phyloP scores from a whole-genome alignment of 2,888 invertebrate species.

The Aporophyla nigra region DNA sequence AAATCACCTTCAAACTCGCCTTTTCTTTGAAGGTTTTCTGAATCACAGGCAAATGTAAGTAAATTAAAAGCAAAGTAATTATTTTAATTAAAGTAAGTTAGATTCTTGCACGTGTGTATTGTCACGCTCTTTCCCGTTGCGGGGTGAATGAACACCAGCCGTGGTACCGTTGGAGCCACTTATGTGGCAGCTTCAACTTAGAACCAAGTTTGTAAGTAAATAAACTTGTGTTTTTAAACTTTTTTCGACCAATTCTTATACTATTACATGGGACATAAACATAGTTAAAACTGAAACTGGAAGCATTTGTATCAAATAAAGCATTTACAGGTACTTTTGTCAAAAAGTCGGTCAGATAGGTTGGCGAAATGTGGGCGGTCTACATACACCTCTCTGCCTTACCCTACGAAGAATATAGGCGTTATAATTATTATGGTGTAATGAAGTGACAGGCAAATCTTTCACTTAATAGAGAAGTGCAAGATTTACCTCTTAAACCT shows the following conservation, averaged over 20 bases:
- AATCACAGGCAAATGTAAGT: neutral
- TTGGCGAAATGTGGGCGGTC: neutral
- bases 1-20: neutral
- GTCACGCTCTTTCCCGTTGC: constrained; percentile 54
- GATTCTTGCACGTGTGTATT: constrained; percentile 44
- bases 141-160: constrained; percentile 61
- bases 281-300: too few species aligned
- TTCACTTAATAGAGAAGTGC: neutral
- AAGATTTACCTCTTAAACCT: neutral
- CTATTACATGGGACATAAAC: neutral
- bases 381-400: too few species aligned
- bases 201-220: constrained; percentile 15
- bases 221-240: constrained; percentile 14
- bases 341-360: too few species aligned
- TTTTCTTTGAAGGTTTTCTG: neutral
- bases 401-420: too few species aligned
- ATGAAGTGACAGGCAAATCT: neutral
- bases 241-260: neutral
- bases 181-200: constrained; percentile 20
- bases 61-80: constrained; percentile 17
- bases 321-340: too few species aligned
- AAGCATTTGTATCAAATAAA: too few species aligned
- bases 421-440: neutral
- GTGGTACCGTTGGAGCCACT: constrained; percentile 53
- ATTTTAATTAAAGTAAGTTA: constrained; percentile 46